These are phyloP conservation scores for Elysia crispata DNA, from an alignment of 2,888 invertebrate species.

Conservation along the genomic window DNA sequence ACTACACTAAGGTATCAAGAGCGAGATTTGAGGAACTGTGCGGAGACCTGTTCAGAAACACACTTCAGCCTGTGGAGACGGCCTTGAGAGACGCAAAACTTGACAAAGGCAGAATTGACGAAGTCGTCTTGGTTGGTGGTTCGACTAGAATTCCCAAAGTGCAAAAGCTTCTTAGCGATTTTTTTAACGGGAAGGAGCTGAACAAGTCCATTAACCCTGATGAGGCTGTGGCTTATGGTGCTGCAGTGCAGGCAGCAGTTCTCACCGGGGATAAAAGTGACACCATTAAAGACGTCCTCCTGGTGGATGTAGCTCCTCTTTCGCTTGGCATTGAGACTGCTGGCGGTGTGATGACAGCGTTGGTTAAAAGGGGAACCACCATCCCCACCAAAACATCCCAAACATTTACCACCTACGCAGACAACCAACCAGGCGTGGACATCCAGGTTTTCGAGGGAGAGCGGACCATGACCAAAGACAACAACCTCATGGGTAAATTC, in stretches of 20 bases:
- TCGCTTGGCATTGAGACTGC: constrained; percentile 81
- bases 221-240: constrained; percentile 91
- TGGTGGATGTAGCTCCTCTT: constrained; percentile 82
- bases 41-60: constrained; percentile 94
- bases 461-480: constrained; percentile 96
- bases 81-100: constrained; percentile 95
- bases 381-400: constrained; percentile 76
- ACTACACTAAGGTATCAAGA: constrained; percentile 93
- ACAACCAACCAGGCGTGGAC: constrained; percentile 84
- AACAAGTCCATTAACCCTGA: constrained; percentile 98
- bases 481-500: constrained; percentile 81
- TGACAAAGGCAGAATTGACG: constrained; percentile 86
- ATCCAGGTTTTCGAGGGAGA: constrained; percentile 90
- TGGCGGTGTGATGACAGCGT: constrained; percentile 71
- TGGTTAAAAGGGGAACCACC: constrained; percentile 67
- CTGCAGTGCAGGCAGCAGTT: constrained; percentile 78
- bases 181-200: constrained; percentile 85
- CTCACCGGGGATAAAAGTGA: constrained; percentile 84
- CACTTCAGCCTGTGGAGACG: constrained; percentile 96
- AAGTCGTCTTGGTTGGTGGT: constrained; percentile 86
- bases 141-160: constrained; percentile 98
- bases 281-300: constrained; percentile 88
- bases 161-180: constrained; percentile 90
- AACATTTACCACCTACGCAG: constrained; percentile 90
- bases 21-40: constrained; percentile 97